These are phyloP conservation scores for Axinella damicornis DNA, from an alignment of 37 sponge, comb jelly and placozoan genomes.

Conservation along the genomic window DNA sequence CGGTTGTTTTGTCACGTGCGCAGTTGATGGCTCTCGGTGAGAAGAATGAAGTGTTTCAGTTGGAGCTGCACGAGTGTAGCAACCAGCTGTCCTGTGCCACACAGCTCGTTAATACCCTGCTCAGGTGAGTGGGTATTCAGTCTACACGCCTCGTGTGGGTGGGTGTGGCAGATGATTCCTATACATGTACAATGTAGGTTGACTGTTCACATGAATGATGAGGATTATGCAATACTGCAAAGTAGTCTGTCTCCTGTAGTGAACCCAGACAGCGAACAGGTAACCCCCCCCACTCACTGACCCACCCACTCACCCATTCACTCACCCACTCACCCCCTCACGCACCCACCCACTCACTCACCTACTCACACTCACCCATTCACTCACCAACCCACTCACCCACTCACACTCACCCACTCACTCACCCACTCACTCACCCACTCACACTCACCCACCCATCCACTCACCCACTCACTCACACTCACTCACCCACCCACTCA, in stretches of 20 bases:
- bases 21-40: constrained; percentile 90
- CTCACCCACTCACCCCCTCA: too few species aligned
- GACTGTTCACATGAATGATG: constrained; percentile 19
- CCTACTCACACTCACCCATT: not conserved
- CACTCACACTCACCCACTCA: not conserved
- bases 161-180: too few species aligned
- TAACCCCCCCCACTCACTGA: not conserved
- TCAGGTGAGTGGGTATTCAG: constrained; percentile 48
- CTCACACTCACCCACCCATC: not conserved
- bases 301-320: not conserved
- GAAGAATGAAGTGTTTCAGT: constrained; percentile 54
- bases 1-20: not conserved
- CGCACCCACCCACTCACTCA: not conserved
- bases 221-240: constrained; percentile 27
- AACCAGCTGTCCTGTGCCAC: constrained; percentile 80
- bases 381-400: not conserved
- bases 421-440: not conserved
- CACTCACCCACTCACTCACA: not conserved
- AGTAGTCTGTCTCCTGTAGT: constrained; percentile 13
- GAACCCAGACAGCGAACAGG: not conserved
- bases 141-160: too few species aligned
- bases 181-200: not conserved
- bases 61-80: constrained; percentile 55
- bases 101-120: constrained; percentile 61
- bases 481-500: not conserved